Base-by-base conservation (phyloP, 2,888 invertebrate genomes). In the Anorthoa munda region DNA sequence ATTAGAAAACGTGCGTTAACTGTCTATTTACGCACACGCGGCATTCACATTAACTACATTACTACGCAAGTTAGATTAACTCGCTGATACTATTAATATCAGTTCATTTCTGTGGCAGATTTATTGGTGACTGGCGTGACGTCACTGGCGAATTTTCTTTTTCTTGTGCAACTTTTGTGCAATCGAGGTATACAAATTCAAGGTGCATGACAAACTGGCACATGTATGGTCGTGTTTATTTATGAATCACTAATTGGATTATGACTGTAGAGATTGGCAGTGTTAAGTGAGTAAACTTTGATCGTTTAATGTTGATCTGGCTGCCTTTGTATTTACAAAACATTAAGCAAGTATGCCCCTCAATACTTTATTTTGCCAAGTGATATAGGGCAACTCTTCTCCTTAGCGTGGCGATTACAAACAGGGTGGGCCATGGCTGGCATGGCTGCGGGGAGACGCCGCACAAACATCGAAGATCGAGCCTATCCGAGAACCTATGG, bases 1-100 rank as follows among this genome's bases (percentile, higher is more conserved):
- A 80, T 78, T 82, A 72, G 73, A 80, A 65, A 82, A 65, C 67
- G 78, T 77, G 66, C 67, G 67, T 82, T 82, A 68, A 73, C 78
- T 82, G 72, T 82, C 66, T 59, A 77, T 72, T 77, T 72, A 82
- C 66, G 75, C 70, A 83, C 75, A 83, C 67, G 61, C 56, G 53
- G 65, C 46, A 82, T 80, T 68, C 67, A 82, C 67, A 83, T 80
- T 69, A 67, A 71, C 76, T 51, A 72, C 23, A 66, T 56, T 81
- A 66, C 58, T 31, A 73, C 65, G 53, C 55, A 73, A 73, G 67
- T 82, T 45, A 69, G 31, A 51, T 55, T 72, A 64, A 67, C 59
- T 71, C 7, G 53, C 64, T 55, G n/a, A 58, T n/a, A 72, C 66
- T 68, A 64, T 53, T 60, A 75, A 75, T 72, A 66, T 73, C 53